Percentiles rank a stretch among this genome's conserved stretches.
Evolutionary conservation across 2,888 invertebrate genomes (phyloP).

Genomic region (Xestia sexstrigata): DNA sequence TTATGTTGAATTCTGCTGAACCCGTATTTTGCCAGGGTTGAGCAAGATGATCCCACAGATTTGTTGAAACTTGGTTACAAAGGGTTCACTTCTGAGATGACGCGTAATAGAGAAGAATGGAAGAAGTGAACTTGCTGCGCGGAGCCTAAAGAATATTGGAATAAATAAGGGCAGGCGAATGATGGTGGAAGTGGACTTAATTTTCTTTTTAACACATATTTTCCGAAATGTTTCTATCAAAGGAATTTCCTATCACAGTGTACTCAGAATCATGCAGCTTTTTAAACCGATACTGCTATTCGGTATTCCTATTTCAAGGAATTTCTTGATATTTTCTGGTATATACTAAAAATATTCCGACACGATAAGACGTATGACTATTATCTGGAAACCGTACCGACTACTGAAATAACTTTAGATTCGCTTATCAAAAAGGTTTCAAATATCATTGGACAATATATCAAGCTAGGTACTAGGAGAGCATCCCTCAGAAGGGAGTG

Average conservation of each 20-base stretch:
- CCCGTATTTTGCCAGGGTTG: conserved; percentile 55
- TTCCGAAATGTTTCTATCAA: not conserved
- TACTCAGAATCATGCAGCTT: not conserved
- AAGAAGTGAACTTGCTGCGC: not conserved
- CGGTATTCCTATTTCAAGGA: not conserved
- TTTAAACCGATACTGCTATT: not conserved
- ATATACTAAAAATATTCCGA: conserved; percentile 24
- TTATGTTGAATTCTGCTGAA: conserved; percentile 72
- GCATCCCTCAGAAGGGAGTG: conserved; percentile 79
- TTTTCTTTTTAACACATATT: not conserved
- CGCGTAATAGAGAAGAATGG: not conserved
- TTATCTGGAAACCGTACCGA: conserved; percentile 49
- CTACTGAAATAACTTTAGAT: conserved; percentile 67
- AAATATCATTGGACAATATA: conserved; percentile 80
- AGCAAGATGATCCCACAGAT: conserved; percentile 54
- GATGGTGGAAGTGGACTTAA: not conserved
- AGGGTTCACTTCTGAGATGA: not conserved
- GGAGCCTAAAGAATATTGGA: not conserved
- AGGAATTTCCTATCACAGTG: not conserved
- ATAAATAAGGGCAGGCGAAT: not conserved
- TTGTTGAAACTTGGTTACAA: conserved; percentile 8
- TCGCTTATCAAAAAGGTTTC: conserved; percentile 70
- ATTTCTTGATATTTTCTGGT: not conserved
- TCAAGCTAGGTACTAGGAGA: conserved; percentile 77
- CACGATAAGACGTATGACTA: conserved; percentile 26